A percentile compares a stretch with the other conserved stretches of the same genome.
Conservation (phyloP, 92 coral and sea anemone species). For the Siderastrea siderea region DNA sequence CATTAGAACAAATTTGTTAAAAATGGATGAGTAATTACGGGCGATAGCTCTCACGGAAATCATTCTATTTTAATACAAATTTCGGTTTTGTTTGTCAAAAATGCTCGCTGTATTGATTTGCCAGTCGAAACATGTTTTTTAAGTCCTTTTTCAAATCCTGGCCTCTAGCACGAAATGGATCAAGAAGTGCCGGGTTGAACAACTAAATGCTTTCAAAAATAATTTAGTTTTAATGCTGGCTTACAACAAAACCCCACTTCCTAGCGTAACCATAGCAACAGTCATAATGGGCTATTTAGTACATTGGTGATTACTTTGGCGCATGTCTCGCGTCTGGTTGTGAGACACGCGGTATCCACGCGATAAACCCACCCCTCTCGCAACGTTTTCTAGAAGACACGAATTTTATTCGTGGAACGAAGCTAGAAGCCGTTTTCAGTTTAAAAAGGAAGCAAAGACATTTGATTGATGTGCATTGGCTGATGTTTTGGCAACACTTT, state of each 20-base stretch:
- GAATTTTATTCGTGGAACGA: neutral
- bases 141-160: neutral
- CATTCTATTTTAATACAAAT: constrained; percentile 1
- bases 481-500: neutral
- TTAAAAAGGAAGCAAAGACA: neutral
- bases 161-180: neutral
- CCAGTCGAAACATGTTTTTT: neutral
- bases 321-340: constrained; percentile 5
- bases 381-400: neutral
- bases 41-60: constrained; percentile 16
- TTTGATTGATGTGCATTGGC: neutral
- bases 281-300: neutral
- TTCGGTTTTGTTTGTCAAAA: constrained; percentile 1
- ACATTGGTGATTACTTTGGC: neutral
- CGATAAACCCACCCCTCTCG: neutral
- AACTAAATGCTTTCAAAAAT: neutral
- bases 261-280: constrained; percentile 15
- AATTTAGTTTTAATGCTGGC: neutral
- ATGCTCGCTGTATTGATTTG: neutral
- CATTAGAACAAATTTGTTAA: constrained; percentile 44
- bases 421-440: neutral
- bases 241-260: neutral
- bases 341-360: constrained; percentile 12
- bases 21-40: constrained; percentile 26
- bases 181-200: neutral